Base-by-base conservation (phyloP, 2,888 invertebrate genomes). In the Amitus sp. region DNA sequence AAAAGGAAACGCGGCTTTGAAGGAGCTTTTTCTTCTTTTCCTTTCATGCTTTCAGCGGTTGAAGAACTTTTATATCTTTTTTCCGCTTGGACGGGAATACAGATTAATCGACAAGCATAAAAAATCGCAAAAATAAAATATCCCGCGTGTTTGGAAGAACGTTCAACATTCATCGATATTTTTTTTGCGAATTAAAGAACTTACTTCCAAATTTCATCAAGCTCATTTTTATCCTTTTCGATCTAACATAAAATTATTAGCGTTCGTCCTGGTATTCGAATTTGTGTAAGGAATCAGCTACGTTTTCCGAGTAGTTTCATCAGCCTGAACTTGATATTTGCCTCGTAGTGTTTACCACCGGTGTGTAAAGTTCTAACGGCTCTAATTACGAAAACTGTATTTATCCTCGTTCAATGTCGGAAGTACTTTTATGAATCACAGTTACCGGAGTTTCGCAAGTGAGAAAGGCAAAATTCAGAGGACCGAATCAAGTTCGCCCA, bases 331-430 rank as follows among this genome's bases (percentile, higher is more conserved):
- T 30, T 30, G 10, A 30, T 30, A n/a, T 30, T 30, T 30, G n/a
- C 30, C 6, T 30, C 27, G n/a, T n/a, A 6, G 30, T 30, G n/a
- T 30, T 30, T 30, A n/a, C 30, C n/a, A 6, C 10, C n/a, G 10
- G n/a, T n/a, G 30, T 30, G 10, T 30, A n/a, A 30, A 7, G 30
- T 18, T 13, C 20, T 13, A 17, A 30, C 40, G 28, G 27, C 60
- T 42, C 60, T 65, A 60, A 65, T 65, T 60, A 57, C 53, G 40
- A 30, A 45, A 49, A 54, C 53, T 33, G 47, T 40, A 40, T 18
- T 40, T 40, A 19, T 40, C 19, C 19, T 6, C 17, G 18, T 56
- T 40, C 40, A 17, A 47, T 46, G 59, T 52, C 40, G 47, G 56
- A 46, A 58, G 58, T 52, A 52, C 42, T 40, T 46, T 48, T 28